Evolutionary conservation across 2,888 invertebrate species (phyloP).

Genomic region (Rugalucina vietnamica): DNA sequence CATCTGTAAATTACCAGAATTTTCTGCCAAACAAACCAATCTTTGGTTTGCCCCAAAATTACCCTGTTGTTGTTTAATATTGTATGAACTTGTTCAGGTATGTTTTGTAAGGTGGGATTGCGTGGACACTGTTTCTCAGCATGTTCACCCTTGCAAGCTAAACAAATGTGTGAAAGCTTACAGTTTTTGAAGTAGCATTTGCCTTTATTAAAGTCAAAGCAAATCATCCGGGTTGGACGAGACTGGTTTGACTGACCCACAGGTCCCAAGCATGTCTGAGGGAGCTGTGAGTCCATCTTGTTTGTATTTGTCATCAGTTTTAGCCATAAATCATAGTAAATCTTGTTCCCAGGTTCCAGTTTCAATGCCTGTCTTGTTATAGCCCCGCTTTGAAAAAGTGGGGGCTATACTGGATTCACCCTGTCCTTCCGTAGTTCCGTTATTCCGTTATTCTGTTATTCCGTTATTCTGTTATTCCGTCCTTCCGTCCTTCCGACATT

Average conservation of each 20-base stretch:
- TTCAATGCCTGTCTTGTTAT: not conserved
- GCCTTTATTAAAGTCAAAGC: not conserved
- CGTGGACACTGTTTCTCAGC: not conserved
- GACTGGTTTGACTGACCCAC: not conserved
- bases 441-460: too few relatives aligned
- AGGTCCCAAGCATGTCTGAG: not conserved
- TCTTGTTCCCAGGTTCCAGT: not conserved
- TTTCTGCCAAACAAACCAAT: too few relatives aligned
- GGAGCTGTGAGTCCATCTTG: not conserved
- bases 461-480: too few relatives aligned
- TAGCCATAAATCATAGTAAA: not conserved
- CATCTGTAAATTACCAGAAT: too few relatives aligned
- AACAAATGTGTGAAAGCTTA: not conserved
- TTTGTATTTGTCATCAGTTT: not conserved
- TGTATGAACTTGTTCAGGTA: not conserved
- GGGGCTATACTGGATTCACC: too few relatives aligned
- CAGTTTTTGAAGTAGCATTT: not conserved
- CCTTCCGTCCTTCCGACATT: too few relatives aligned
- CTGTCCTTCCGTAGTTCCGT: too few relatives aligned
- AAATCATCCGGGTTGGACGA: not conserved
- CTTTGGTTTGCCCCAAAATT: too few relatives aligned
- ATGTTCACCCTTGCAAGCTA: not conserved
- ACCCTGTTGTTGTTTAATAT: not conserved
- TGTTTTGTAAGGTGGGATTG: not conserved
- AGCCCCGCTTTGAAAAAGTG: too few relatives aligned